Evolutionary conservation across 2,797 vertebrate species (phyloP).

Genomic region (Sciurus carolinensis): DNA sequence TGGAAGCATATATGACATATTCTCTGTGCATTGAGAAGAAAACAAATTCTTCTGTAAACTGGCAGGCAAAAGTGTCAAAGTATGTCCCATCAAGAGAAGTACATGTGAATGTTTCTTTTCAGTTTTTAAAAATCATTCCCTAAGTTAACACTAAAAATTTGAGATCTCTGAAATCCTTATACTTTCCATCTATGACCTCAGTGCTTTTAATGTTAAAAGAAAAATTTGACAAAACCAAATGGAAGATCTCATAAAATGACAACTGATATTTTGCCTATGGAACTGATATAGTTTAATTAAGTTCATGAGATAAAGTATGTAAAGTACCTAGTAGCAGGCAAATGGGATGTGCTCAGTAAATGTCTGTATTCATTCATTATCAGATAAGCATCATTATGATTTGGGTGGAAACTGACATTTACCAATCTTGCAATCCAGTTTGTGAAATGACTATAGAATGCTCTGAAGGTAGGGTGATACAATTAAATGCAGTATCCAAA

Average conservation of each 20-base stretch:
- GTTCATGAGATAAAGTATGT: neutral
- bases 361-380: neutral
- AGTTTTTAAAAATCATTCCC: slow-evolving; percentile 36
- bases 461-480: neutral
- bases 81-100: neutral
- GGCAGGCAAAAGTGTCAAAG: neutral
- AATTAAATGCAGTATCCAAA: neutral
- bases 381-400: neutral
- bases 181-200: slow-evolving; percentile 6
- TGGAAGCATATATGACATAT: neutral
- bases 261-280: neutral
- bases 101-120: neutral
- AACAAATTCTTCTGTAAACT: neutral
- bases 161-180: neutral
- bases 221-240: slow-evolving; percentile 14
- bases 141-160: slow-evolving; percentile 42
- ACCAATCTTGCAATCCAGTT: neutral
- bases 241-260: neutral
- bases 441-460: neutral
- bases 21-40: neutral
- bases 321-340: neutral
- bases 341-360: slow-evolving; percentile 6
- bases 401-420: slow-evolving; percentile 6
- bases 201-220: slow-evolving; percentile 29
- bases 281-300: neutral